Evolutionary conservation across 2,797 vertebrate species (phyloP), one percentile per base, ranked within the genome.

Genomic region (Caiman crocodilus): DNA sequence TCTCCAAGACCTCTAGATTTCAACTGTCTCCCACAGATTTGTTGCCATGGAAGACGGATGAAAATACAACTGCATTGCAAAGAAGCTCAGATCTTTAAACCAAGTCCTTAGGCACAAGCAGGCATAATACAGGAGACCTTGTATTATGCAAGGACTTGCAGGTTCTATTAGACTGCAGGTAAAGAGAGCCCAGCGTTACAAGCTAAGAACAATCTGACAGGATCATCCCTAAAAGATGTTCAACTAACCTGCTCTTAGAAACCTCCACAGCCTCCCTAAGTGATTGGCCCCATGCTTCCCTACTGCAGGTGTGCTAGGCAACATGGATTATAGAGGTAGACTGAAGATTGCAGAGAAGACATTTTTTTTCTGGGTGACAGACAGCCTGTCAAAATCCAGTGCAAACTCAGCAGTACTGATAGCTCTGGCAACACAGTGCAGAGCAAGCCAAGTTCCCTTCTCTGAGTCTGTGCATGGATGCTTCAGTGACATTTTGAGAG

Each of bases 231-330:
- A 42, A 58, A 61, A 73, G 50, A 64, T 23, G 35, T 8, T 57
- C 75, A 56, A 25, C 65, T n/a, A 73, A 13, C 23, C 13, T 42
- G 14, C 8, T 55, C 28, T 55, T 35, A 90, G 86, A 73, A 15
- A 15, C 35, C 20, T 8, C 17, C 67, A 9, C 56, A 30, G 23
- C 84, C 78, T 50, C 35, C 50, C 50, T 67, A 2, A n/a, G 5
- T 0, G 56, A 69, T 4, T 76, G 28, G 7, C 0, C 0, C 7
- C 69, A 60, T 73, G 42, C 42, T 42, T 42, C 42, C 42, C 7
- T 8, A 42, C 42, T 42, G 42, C 7, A 42, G 42, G 42, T 42
- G 42, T 9, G 42, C 42, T 42, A 42, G 42, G 42, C 42, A 42
- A 42, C 42, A 42, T 42, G 42, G 42, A 42, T 8, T 42, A 42